Evolutionary conservation across 2,888 invertebrate genomes (phyloP).

Genomic region (Amaurobius ferox): DNA sequence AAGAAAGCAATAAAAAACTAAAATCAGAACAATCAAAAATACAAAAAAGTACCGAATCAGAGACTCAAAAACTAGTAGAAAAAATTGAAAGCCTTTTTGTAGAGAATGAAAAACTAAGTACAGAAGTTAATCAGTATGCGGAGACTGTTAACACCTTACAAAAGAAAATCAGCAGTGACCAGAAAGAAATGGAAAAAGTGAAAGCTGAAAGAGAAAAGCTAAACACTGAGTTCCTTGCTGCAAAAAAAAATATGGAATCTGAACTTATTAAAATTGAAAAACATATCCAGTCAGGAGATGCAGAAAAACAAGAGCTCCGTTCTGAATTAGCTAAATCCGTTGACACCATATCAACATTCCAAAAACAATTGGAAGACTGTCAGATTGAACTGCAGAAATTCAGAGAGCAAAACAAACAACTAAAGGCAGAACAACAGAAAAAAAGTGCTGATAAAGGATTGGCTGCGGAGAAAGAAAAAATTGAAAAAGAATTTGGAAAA

Average conservation of each 20-base stretch:
- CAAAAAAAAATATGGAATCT: constrained; percentile 47
- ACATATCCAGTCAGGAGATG: constrained; percentile 64
- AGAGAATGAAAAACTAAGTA: constrained; percentile 60
- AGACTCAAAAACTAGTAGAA: constrained; percentile 50
- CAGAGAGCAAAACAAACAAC: constrained; percentile 82
- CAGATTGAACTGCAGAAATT: constrained; percentile 84
- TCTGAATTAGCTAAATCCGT: constrained; percentile 74
- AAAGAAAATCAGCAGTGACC: constrained; percentile 46
- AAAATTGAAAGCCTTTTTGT: constrained; percentile 47
- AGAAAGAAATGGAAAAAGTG: constrained; percentile 62
- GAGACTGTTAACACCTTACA: constrained; percentile 39
- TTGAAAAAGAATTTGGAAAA: constrained; percentile 54
- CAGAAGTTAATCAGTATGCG: constrained; percentile 50
- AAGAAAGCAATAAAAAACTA: constrained; percentile 50
- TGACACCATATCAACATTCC: constrained; percentile 73
- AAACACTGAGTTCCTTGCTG: constrained; percentile 29
- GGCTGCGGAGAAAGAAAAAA: constrained; percentile 41
- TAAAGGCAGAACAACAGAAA: constrained; percentile 57
- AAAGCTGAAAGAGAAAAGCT: constrained; percentile 53
- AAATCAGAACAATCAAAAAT: constrained; percentile 49
- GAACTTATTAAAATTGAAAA: constrained; percentile 56
- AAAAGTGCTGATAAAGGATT: constrained; percentile 41
- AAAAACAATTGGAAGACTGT: constrained; percentile 73
- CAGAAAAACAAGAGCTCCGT: constrained; percentile 73
- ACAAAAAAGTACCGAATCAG: constrained; percentile 50